Conservation (phyloP, 2,888 invertebrate genomes). For the Cylloceria caligata region DNA sequence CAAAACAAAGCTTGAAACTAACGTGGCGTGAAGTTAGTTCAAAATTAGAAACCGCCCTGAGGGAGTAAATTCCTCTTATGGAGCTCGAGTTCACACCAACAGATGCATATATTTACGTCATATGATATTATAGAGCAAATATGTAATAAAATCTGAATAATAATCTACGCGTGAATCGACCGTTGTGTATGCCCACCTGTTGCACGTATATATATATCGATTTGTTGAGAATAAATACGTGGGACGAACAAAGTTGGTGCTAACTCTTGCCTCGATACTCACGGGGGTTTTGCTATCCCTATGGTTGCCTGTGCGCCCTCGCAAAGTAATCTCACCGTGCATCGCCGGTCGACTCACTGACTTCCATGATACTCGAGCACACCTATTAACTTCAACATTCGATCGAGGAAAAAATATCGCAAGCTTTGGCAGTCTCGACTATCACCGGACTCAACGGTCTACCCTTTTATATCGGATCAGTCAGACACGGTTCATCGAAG, state of each 20-base stretch:
- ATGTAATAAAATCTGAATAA: conserved; percentile 22
- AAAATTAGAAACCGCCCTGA: background rate
- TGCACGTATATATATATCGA: conserved; percentile 75
- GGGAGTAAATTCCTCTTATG: background rate
- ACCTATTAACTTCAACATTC: background rate
- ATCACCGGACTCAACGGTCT: background rate
- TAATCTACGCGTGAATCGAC: conserved; percentile 44
- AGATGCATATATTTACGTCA: too few relatives aligned
- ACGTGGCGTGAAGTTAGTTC: background rate
- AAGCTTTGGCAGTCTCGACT: background rate
- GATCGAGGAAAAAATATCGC: conserved; percentile 1
- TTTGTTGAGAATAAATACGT: conserved; percentile 75
- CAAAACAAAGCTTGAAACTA: too few relatives aligned
- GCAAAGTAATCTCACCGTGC: conserved; percentile 29
- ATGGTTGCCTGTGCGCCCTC: conserved; percentile 9
- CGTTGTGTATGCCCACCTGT: conserved; percentile 71
- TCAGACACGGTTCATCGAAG: background rate
- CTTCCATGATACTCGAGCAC: background rate
- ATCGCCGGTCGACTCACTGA: conserved; percentile 9
- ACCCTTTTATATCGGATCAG: background rate
- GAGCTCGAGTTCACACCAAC: too few relatives aligned
- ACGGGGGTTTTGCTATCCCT: conserved; percentile 42
- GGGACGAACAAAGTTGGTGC: conserved; percentile 36
- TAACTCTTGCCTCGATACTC: conserved; percentile 54
- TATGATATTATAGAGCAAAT: background rate